Base-by-base conservation (phyloP, 2,113 vertebrate genomes). In the Cathartes aura region DNA sequence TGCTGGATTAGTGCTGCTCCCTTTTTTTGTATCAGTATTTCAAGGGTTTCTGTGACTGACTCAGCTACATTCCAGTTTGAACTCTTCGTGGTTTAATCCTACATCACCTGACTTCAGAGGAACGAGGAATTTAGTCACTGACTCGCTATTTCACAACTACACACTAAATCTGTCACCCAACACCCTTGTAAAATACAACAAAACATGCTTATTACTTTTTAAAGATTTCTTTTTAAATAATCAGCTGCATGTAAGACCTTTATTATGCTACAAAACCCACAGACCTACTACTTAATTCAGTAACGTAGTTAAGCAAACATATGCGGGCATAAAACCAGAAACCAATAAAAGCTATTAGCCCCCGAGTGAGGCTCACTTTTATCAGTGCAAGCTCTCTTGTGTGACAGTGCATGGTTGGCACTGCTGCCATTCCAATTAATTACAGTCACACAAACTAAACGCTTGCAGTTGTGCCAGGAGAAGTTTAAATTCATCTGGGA, bases 1-100 rank as follows among this genome's bases (percentile, higher is more conserved):
- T 68, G 56, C 75, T 96, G 91, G 95, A 95, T 97, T 96, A 97
- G 80, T 74, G 73, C 67, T 92, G 85, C 87, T 97, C 82, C 58
- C 36, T 80, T 81, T 95, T 75, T 96, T 59, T 71, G 26, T 85
- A 89, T 30, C 30, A 92, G 32, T 82, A 82, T 92, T 97, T 95
- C 79, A 95, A 86, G 92, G 38, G 73, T 91, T 96, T 94, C 87
- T 88, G 63, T 40, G 59, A 96, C 87, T 96, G 97, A 91, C 87
- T 95, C 93, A 96, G 87, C 92, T 92, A 78, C 63, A 95, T 73
- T 88, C 67, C 56, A 48, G 67, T 76, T 76, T 87, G 89, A 92
- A 97, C 62, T 67, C 76, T 86, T 56, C 36, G 3, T 45, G 38
- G 73, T 30, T 84, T 96, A 97, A 97, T 94, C 55, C 76, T 43